phyloP scores from a whole-genome alignment of 2,888 invertebrate genomes.

The Ischnura elegans region DNA sequence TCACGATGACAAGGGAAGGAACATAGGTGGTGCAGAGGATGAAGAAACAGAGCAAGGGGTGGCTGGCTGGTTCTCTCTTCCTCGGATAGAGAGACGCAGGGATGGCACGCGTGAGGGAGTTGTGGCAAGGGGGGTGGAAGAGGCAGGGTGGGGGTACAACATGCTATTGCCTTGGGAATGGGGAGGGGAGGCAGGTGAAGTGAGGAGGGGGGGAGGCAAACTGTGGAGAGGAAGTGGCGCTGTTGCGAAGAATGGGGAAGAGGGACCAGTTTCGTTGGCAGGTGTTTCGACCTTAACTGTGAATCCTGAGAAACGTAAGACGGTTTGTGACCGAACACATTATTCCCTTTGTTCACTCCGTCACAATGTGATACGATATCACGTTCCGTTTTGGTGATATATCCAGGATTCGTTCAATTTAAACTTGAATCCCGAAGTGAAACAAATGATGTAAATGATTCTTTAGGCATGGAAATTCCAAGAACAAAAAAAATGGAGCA shows the following conservation, averaged over 20 bases:
- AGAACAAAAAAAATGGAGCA: too few relatives aligned
- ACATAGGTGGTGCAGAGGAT: conserved; percentile 32
- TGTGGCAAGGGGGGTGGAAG: background rate
- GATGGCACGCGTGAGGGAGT: conserved; percentile 38
- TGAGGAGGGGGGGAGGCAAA: conserved; percentile 8
- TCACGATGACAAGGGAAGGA: conserved; percentile 48
- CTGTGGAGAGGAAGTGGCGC: conserved; percentile 30
- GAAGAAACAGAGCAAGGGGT: conserved; percentile 47
- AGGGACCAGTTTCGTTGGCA: background rate
- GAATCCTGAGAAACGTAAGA: background rate
- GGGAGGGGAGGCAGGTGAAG: background rate
- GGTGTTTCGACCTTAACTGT: conserved; percentile 23
- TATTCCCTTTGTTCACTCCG: background rate
- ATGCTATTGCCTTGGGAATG: background rate
- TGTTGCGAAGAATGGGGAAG: background rate
- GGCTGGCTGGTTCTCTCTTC: background rate
- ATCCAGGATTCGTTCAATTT: background rate
- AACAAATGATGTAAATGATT: too few relatives aligned
- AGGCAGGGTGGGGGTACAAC: background rate
- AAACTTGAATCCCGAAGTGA: too few relatives aligned
- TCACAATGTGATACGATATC: background rate
- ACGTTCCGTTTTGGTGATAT: background rate
- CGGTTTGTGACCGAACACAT: background rate
- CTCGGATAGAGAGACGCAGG: background rate
- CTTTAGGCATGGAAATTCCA: too few relatives aligned